A percentile compares a stretch with the other conserved stretches of the same genome.
Conservation (phyloP, 1,140 invertebrate species). For the Hycleus cichorii region DNA sequence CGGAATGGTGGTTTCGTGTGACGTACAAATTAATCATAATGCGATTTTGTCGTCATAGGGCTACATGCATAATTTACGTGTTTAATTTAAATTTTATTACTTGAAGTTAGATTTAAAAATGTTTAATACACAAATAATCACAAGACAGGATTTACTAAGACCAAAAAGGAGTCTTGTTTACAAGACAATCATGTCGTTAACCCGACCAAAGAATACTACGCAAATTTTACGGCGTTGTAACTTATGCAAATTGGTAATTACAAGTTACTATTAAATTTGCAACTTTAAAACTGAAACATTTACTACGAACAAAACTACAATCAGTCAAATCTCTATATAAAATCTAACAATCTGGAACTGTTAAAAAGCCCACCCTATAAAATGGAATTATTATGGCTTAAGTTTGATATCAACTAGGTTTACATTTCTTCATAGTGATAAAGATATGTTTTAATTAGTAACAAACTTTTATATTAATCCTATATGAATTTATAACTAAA, state of each 20-base stretch:
- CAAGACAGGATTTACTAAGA: neutral
- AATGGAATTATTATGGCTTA: no score
- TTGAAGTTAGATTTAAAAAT: constrained; percentile 9
- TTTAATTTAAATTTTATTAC: constrained; percentile 24
- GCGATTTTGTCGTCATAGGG: constrained; percentile 21
- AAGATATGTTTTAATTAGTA: constrained; percentile 11
- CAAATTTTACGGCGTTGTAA: neutral
- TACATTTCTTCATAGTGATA: neutral
- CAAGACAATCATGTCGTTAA: constrained; percentile 19
- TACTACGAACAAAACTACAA: no score
- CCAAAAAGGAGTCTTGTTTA: constrained; percentile 11
- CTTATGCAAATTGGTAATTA: neutral
- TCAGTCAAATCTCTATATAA: no score
- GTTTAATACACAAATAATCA: constrained; percentile 13
- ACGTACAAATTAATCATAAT: constrained; percentile 20
- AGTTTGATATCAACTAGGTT: no score
- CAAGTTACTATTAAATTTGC: no score
- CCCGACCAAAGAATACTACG: constrained; percentile 2
- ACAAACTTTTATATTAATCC: constrained; percentile 15
- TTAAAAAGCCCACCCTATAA: no score
- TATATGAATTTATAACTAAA: constrained; percentile 8
- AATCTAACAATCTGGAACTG: no score
- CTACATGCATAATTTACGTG: constrained; percentile 21
- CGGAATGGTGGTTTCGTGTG: neutral
- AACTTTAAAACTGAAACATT: no score